These are phyloP conservation scores for Hypolimnas misippus DNA, from an alignment of 2,888 invertebrate genomes.

Conservation along the genomic window DNA sequence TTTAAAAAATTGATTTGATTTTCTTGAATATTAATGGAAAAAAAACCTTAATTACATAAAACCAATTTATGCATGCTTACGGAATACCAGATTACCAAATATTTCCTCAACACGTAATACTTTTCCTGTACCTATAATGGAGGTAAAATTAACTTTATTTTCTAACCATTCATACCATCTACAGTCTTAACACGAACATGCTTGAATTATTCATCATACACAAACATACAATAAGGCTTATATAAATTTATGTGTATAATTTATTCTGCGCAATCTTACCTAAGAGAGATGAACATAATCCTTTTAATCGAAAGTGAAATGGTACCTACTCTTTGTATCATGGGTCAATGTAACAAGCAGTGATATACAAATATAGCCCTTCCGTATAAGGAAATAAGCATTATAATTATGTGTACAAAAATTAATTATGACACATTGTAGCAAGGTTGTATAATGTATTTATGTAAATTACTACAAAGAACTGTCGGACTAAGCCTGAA, in stretches of 20 bases:
- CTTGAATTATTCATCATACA: no score
- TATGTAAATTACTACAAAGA: constrained; percentile 45
- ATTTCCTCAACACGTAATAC: no score
- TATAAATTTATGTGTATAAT: no score
- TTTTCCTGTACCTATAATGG: no score
- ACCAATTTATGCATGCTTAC: no score
- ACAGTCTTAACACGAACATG: no score
- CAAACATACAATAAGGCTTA: neutral
- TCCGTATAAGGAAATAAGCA: constrained; percentile 13
- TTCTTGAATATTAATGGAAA: no score
- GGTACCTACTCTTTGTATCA: constrained; percentile 10
- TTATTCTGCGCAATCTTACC: constrained; percentile 21
- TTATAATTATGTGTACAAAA: constrained; percentile 16
- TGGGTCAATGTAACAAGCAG: constrained; percentile 10
- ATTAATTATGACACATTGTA: neutral
- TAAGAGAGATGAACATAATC: constrained; percentile 16
- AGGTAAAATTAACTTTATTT: no score
- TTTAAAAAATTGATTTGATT: no score
- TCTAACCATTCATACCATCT: no score
- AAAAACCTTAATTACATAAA: no score
- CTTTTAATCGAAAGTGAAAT: constrained; percentile 36
- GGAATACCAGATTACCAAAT: no score
- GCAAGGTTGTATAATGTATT: constrained; percentile 40
- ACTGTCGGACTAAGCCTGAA: constrained; percentile 37
- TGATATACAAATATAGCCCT: neutral